Percentiles rank a stretch among this genome's conserved stretches.
Evolutionary conservation across 2,888 invertebrate genomes (phyloP).

Genomic region (Napeogenes inachia): DNA sequence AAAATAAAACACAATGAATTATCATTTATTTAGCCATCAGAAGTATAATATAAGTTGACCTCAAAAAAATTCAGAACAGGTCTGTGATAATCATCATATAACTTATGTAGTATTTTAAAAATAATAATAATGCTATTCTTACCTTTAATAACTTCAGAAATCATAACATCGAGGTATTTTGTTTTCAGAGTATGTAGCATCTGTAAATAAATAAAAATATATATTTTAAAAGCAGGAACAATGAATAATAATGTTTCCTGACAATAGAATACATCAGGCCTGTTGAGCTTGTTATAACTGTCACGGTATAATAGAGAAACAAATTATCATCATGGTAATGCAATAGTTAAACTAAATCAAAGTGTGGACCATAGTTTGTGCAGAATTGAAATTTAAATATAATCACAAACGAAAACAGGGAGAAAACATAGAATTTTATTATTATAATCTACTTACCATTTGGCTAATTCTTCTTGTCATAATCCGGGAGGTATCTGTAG

Average conservation of each 20-base stretch:
- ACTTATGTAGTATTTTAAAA: not conserved
- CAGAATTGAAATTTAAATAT: not conserved
- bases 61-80: slow-evolving; percentile 72
- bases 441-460: not conserved
- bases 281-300: slow-evolving; percentile 37
- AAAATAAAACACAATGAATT: too few species aligned
- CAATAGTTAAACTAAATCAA: not conserved
- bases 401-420: not conserved
- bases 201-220: not conserved
- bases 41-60: slow-evolving; percentile 40
- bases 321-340: slow-evolving; percentile 31
- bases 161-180: not conserved
- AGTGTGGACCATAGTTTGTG: not conserved
- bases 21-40: slow-evolving; percentile 33
- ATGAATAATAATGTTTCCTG: not conserved
- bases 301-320: slow-evolving; percentile 32
- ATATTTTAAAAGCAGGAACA: not conserved
- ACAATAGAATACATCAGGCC: slow-evolving; percentile 26
- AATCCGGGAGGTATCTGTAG: slow-evolving; percentile 5
- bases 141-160: not conserved
- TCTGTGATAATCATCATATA: slow-evolving; percentile 69
- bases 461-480: not conserved
- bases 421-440: not conserved
- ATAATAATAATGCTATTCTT: not conserved
- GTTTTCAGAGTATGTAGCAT: too few species aligned